A percentile compares a stretch with the other conserved stretches of the same genome.
Evolutionary conservation across 2,113 vertebrate species (phyloP).

Genomic region (Machaerirhynchus nigripectus): DNA sequence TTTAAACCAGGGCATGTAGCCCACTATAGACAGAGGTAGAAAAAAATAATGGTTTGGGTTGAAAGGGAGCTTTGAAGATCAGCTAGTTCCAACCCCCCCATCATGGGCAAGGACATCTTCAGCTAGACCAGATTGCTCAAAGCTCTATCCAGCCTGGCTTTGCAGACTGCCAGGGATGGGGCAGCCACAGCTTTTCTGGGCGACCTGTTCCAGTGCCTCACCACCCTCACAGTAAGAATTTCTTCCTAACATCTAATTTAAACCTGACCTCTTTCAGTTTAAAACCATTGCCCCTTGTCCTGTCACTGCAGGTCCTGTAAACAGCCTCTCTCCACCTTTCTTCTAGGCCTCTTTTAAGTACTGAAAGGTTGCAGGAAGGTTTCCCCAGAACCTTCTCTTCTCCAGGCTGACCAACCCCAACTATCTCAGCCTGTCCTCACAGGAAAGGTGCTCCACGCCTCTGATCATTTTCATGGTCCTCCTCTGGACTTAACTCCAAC

Average conservation of each 20-base stretch:
- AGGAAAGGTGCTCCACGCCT: fast-evolving
- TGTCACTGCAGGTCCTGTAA: not conserved
- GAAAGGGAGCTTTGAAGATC: not conserved
- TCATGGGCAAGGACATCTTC: not conserved
- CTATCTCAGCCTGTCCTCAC: not conserved
- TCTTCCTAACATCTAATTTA: not conserved
- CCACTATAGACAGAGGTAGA: not conserved
- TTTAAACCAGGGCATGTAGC: not conserved
- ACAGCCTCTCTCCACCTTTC: not conserved
- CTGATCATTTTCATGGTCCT: fast-evolving
- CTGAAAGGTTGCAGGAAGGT: not conserved
- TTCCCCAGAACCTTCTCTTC: not conserved
- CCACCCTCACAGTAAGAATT: not conserved
- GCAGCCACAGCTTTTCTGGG: not conserved
- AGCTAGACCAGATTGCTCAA: not conserved
- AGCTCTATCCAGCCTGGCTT: not conserved
- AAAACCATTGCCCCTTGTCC: not conserved
- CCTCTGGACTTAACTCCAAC: fast-evolving
- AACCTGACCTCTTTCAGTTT: not conserved
- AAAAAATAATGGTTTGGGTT: not conserved
- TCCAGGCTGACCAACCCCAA: not conserved
- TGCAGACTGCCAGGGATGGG: not conserved
- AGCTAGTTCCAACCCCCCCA: not conserved
- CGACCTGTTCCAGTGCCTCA: not conserved
- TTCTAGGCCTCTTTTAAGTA: not conserved